These are phyloP conservation scores for Steromphala cineraria DNA, from an alignment of 2,888 invertebrate species.

Conservation along the genomic window DNA sequence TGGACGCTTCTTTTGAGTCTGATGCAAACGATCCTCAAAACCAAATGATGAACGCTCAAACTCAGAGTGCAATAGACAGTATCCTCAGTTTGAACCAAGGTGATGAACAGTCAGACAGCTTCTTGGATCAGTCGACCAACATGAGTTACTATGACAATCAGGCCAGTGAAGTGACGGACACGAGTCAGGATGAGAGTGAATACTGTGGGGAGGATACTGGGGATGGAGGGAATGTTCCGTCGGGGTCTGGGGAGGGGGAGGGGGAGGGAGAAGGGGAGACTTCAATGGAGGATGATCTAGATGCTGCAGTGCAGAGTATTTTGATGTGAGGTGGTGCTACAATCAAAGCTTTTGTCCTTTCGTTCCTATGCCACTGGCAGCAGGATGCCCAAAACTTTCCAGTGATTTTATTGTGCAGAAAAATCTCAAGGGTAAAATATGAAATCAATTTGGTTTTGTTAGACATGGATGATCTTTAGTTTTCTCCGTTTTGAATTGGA, in stretches of 20 bases:
- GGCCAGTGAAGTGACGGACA: slow-evolving; percentile 17
- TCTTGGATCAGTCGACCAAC: not conserved
- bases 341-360: not conserved
- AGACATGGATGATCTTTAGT: too few relatives aligned
- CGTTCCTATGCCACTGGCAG: not conserved
- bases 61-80: slow-evolving; percentile 87
- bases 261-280: not conserved
- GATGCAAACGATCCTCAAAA: slow-evolving; percentile 30
- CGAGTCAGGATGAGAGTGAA: slow-evolving; percentile 22
- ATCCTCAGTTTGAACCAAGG: slow-evolving; percentile 80
- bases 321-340: slow-evolving; percentile 64
- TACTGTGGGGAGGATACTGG: not conserved
- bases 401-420: too few relatives aligned
- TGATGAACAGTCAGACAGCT: slow-evolving; percentile 6
- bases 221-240: not conserved
- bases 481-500: too few relatives aligned
- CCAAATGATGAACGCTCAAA: slow-evolving; percentile 75
- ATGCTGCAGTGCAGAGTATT: slow-evolving; percentile 79
- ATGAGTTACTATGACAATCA: slow-evolving; percentile 13
- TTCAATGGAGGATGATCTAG: slow-evolving; percentile 74
- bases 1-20: slow-evolving; percentile 34
- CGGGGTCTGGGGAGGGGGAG: not conserved
- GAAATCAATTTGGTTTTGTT: too few relatives aligned
- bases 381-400: not conserved
- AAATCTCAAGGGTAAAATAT: too few relatives aligned